Evolutionary conservation across 2,113 vertebrate species (phyloP).

Genomic region (Callionymus lyra): DNA sequence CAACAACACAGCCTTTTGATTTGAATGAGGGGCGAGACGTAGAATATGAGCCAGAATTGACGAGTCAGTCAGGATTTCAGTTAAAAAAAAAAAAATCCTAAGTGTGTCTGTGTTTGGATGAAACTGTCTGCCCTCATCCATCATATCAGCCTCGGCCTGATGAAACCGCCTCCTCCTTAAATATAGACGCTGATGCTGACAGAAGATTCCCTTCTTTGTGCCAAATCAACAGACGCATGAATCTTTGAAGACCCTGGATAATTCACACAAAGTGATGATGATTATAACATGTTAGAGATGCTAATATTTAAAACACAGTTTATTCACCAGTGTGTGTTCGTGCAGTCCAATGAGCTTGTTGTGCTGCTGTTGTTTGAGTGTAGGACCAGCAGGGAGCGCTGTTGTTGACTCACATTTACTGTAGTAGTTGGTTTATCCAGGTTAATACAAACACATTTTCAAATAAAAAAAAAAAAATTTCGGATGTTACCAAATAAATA

Average conservation of each 20-base stretch:
- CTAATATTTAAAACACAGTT: too few relatives aligned
- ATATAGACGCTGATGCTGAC: constrained; percentile 3
- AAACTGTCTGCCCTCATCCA: constrained; percentile 23
- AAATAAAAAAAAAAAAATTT: too few relatives aligned
- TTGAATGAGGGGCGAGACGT: constrained; percentile 57
- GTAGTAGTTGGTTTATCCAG: too few relatives aligned
- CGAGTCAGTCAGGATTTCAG: constrained; percentile 40
- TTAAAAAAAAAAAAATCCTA: constrained; percentile 13
- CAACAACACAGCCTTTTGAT: constrained; percentile 53
- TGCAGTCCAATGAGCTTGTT: constrained; percentile 6
- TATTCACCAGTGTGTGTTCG: constrained; percentile 3
- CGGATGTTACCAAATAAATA: too few relatives aligned
- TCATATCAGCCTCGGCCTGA: constrained; percentile 20
- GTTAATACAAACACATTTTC: too few relatives aligned
- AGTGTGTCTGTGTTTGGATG: constrained; percentile 11
- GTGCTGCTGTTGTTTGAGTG: constrained; percentile 9
- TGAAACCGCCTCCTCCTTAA: constrained; percentile 6
- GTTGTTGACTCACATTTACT: too few relatives aligned
- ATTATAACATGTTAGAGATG: too few relatives aligned
- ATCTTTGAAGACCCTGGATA: constrained; percentile 5
- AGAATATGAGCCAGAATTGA: constrained; percentile 63
- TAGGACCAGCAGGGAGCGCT: constrained; percentile 62
- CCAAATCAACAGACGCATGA: not conserved
- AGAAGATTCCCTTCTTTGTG: constrained; percentile 2
- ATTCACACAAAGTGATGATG: constrained; percentile 1